Conservation (phyloP, 92 coral and sea anemone genomes). For the Desmophyllum pertusum region DNA sequence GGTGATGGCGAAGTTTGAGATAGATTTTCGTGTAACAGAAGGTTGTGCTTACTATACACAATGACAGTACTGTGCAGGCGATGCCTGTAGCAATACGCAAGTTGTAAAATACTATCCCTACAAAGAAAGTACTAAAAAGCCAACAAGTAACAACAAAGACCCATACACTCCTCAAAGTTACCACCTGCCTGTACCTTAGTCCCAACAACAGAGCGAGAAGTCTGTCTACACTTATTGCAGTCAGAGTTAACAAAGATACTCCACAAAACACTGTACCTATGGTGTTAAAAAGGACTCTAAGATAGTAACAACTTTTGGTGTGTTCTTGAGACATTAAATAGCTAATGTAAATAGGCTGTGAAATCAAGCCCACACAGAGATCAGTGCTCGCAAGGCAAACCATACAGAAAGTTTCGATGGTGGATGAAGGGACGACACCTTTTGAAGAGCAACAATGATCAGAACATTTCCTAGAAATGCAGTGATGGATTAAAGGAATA, state of each 20-base stretch:
- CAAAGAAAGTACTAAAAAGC: neutral
- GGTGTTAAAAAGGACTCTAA: neutral
- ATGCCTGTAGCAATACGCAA: neutral
- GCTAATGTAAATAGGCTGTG: neutral
- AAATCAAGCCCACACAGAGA: conserved; percentile 1
- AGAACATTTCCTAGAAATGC: neutral
- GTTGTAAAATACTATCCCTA: neutral
- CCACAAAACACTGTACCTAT: neutral
- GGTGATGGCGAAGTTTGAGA: conserved; percentile 2
- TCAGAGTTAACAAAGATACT: conserved; percentile 7
- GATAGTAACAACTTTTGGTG: neutral
- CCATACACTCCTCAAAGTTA: neutral
- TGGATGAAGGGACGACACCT: neutral
- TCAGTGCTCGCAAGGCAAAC: conserved; percentile 11
- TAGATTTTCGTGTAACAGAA: neutral
- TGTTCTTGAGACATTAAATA: neutral
- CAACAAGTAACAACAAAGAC: neutral
- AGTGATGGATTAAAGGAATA: neutral
- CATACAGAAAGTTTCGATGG: conserved; percentile 1
- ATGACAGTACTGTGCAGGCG: neutral
- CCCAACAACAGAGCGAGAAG: conserved; percentile 22
- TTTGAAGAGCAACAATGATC: neutral
- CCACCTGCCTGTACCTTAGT: conserved; percentile 17
- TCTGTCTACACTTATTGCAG: conserved; percentile 35
- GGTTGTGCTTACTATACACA: neutral